Evolutionary conservation across 2,888 invertebrate species (phyloP).

Genomic region (Yponomeuta sedellus): DNA sequence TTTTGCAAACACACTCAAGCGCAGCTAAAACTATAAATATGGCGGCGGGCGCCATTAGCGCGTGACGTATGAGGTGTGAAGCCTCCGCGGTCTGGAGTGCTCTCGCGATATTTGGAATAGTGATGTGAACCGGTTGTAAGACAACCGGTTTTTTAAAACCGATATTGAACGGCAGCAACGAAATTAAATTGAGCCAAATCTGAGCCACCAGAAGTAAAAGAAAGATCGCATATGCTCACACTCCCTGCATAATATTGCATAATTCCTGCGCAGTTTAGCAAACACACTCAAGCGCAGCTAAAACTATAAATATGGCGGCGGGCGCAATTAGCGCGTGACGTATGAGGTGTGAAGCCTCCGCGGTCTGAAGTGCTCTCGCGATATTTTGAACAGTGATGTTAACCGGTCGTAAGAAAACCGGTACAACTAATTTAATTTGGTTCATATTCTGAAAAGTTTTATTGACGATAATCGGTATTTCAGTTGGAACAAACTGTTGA

Average conservation of each 20-base stretch:
- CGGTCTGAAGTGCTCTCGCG: slow-evolving; percentile 3
- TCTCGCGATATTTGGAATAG: slow-evolving; percentile 1
- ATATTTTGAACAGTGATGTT: too few species aligned
- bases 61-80: slow-evolving; percentile 7
- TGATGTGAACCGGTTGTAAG: too few species aligned
- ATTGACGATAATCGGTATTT: too few species aligned
- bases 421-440: too few species aligned
- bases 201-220: not conserved
- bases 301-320: slow-evolving; percentile 1
- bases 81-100: slow-evolving; percentile 5
- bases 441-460: too few species aligned
- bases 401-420: too few species aligned
- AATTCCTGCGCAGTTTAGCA: not conserved
- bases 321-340: not conserved
- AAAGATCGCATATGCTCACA: not conserved
- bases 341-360: slow-evolving; percentile 7
- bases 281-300: not conserved
- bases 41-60: not conserved
- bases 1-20: slow-evolving; percentile 4
- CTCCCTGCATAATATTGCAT: not conserved
- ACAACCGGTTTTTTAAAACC: too few species aligned
- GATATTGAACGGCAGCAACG: too few species aligned
- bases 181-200: too few species aligned
- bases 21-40: not conserved
- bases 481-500: too few species aligned